Evolutionary conservation across 2,888 invertebrate genomes (phyloP).

Genomic region (Aphidius colemani): DNA sequence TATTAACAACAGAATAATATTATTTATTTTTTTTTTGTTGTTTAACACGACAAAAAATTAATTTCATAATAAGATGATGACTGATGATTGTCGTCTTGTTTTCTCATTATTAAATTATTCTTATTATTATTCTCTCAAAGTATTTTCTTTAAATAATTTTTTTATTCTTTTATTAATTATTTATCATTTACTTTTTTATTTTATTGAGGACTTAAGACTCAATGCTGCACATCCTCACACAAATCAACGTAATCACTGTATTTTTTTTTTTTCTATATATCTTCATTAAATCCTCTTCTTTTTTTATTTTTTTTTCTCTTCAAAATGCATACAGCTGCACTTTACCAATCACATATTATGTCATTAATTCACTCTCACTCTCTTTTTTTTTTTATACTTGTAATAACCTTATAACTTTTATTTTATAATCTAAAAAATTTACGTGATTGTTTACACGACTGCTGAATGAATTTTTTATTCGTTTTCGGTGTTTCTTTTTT

Average conservation of each 20-base stretch:
- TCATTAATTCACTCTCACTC: constrained; percentile 23
- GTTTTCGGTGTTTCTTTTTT: no score
- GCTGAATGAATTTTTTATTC: no score
- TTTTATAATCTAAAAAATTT: no score
- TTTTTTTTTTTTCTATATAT: constrained; percentile 22
- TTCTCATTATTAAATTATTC: no score
- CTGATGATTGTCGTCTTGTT: no score
- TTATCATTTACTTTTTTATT: constrained; percentile 32
- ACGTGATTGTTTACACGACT: no score
- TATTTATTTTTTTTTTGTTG: constrained; percentile 33
- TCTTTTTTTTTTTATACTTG: constrained; percentile 29
- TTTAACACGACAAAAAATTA: no score
- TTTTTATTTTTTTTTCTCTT: not conserved
- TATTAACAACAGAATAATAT: constrained; percentile 13
- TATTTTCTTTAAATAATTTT: no score
- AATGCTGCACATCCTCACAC: constrained; percentile 55
- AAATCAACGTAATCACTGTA: constrained; percentile 52
- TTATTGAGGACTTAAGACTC: constrained; percentile 47
- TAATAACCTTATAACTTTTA: not conserved
- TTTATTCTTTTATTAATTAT: not conserved
- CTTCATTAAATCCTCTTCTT: not conserved
- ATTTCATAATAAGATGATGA: no score
- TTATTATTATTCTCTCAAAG: no score
- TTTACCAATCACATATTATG: not conserved
- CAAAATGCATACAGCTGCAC: not conserved